Base-by-base conservation (phyloP, 2,888 invertebrate species). In the Aspidiotus rigidus region DNA sequence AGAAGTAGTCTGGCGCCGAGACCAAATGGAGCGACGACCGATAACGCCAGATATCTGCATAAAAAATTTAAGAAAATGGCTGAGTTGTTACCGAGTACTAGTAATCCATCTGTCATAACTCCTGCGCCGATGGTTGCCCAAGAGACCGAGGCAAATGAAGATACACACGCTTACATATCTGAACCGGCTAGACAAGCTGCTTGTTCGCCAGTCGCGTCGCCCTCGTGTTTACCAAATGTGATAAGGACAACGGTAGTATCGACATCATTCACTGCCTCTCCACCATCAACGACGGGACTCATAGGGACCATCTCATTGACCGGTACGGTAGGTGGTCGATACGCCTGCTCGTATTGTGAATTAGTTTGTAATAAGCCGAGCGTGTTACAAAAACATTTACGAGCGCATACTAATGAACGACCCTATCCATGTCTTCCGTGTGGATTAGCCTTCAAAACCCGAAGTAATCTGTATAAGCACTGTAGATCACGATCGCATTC, bases 381-480 rank as follows among this genome's bases (percentile, higher is more conserved):
- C 78, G 93, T 94, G 73, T 83, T 94, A 73, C 88, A 93, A 79
- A 94, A 94, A 82, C 94, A 94, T 82, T 90, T 94, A 79, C 85
- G 93, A 76, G 91, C 93, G 72, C 93, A 94, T 79, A 93, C 94
- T 60, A 92, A 93, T 78, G 93, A 94, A 80, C 83, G 93, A 75
- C 93, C 93, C 70, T 94, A 87, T 81, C 93, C 93, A 42, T 94
- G 93, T 80, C 82, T 84, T 75, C 86, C 88, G 73, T 94, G 93
- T 79, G 91, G 91, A 73, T 90, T 93, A 80, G 89, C 92, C 75
- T 94, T 94, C 81, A 94, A 94, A 80, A 94, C 94, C 28, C 90
- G 91, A 79, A 93, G 93, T 75, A 94, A 94, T 79, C 83, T 93
- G 74, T 93, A 92, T 78, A 94, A 94, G 79, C 81, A 81, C 72